Evolutionary conservation across 2,888 invertebrate genomes (phyloP).

Genomic region (Leptinotarsa juncta): DNA sequence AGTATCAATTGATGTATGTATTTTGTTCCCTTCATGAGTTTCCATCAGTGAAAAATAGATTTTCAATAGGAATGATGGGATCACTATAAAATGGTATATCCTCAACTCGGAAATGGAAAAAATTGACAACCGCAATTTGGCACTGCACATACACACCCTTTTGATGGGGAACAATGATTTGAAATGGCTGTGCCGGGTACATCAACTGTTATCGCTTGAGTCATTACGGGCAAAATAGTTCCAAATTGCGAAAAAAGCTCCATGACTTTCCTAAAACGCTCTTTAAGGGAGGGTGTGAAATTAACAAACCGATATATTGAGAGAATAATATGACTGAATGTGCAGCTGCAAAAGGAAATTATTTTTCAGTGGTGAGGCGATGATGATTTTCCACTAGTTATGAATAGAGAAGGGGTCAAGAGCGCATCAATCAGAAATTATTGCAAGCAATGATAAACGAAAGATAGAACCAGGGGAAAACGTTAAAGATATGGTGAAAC

Average conservation of each 20-base stretch:
- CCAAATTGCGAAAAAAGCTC: not conserved
- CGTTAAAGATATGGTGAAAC: too few relatives aligned
- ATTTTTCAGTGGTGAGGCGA: too few relatives aligned
- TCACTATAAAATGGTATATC: not conserved
- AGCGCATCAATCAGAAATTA: too few relatives aligned
- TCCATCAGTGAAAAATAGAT: not conserved
- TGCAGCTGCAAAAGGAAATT: too few relatives aligned
- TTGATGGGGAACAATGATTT: constrained; percentile 6
- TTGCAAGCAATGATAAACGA: too few relatives aligned
- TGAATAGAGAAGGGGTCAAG: too few relatives aligned
- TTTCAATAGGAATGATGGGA: not conserved
- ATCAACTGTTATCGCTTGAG: not conserved
- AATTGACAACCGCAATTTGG: constrained; percentile 10
- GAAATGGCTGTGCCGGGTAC: not conserved
- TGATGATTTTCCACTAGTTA: too few relatives aligned
- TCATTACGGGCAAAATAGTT: not conserved
- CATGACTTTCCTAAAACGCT: not conserved
- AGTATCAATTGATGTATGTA: too few relatives aligned
- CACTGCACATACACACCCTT: not conserved
- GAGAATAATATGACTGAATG: too few relatives aligned
- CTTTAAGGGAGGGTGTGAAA: not conserved
- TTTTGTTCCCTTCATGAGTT: too few relatives aligned
- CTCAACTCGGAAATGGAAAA: not conserved
- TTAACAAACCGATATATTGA: too few relatives aligned
- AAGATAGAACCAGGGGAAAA: too few relatives aligned